Evolutionary conservation across 2,797 vertebrate species (phyloP).

Genomic region (Danio choprae): DNA sequence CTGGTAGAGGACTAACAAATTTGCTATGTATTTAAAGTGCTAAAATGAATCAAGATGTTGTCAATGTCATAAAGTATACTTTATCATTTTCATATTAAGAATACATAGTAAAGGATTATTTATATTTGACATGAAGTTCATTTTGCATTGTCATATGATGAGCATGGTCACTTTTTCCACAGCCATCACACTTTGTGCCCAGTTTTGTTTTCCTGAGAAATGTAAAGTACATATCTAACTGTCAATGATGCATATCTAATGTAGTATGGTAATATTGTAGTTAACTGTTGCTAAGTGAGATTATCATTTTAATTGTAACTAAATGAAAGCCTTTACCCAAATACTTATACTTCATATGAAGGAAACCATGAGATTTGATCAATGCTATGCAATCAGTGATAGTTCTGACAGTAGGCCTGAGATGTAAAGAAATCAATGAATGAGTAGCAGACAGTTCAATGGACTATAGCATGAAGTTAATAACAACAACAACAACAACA

Average conservation of each 20-base stretch:
- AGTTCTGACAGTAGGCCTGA: conserved; percentile 9
- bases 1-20: neutral
- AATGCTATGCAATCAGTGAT: conserved; percentile 36
- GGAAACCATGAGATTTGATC: conserved; percentile 17
- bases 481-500: no score
- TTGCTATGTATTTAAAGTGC: neutral
- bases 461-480: no score
- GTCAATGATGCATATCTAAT: conserved; percentile 28
- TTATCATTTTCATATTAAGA: conserved; percentile 21
- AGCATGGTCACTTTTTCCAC: conserved; percentile 27
- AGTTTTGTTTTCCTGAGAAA: conserved; percentile 33
- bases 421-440: neutral
- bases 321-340: conserved; percentile 14
- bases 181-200: conserved; percentile 31
- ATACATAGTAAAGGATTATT: conserved; percentile 22
- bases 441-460: neutral
- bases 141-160: conserved; percentile 21
- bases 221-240: conserved; percentile 31
- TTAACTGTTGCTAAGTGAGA: conserved; percentile 25
- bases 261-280: conserved; percentile 20
- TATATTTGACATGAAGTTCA: conserved; percentile 32
- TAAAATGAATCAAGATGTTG: neutral
- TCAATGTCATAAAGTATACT: neutral
- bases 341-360: conserved; percentile 19
- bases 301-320: conserved; percentile 31